These are phyloP conservation scores for Tetramorium bicarinatum DNA, from an alignment of 2,888 invertebrate genomes.

Conservation along the genomic window DNA sequence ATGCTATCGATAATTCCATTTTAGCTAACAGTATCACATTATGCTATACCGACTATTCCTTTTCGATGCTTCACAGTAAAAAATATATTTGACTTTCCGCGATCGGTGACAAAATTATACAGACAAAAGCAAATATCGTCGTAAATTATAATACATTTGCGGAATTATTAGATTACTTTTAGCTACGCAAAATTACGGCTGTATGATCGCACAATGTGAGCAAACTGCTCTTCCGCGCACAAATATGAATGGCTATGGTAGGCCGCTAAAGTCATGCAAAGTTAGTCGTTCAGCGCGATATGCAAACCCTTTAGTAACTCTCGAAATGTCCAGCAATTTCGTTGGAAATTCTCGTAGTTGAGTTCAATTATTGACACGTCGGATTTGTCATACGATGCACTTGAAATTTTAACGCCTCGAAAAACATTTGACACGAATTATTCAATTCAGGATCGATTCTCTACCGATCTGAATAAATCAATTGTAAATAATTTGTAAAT, in stretches of 20 bases:
- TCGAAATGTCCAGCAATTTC: slow-evolving; percentile 10
- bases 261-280: slow-evolving; percentile 4
- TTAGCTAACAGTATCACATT: neutral
- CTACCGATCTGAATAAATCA: neutral
- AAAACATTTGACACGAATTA: slow-evolving; percentile 11
- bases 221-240: slow-evolving; percentile 57
- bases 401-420: neutral
- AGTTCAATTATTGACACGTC: slow-evolving; percentile 30
- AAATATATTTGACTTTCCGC: neutral
- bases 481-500: neutral
- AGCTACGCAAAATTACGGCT: slow-evolving; percentile 20
- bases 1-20: neutral
- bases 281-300: neutral
- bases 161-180: slow-evolving; percentile 59
- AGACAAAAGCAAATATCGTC: neutral
- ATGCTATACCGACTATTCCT: neutral
- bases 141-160: slow-evolving; percentile 56
- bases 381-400: neutral
- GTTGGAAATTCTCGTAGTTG: slow-evolving; percentile 5
- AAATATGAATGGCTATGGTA: neutral
- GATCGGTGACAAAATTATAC: neutral
- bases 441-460: neutral
- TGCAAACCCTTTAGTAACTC: slow-evolving; percentile 19
- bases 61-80: neutral
- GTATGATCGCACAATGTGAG: slow-evolving; percentile 46